phyloP scores from a whole-genome alignment of 2,888 invertebrate species.

The Brachyptera putata region DNA sequence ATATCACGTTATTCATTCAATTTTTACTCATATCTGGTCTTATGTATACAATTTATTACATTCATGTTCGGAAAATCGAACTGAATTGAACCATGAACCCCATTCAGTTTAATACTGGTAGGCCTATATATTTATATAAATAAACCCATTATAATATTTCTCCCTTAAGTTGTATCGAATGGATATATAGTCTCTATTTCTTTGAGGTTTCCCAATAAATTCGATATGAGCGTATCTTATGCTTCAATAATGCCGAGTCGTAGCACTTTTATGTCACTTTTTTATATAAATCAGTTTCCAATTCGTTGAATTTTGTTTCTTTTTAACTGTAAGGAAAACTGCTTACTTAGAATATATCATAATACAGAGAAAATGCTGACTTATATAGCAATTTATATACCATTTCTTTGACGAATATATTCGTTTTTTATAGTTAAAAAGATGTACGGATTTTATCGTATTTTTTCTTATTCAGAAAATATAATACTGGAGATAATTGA shows the following conservation, averaged over 20 bases:
- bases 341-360: constrained; percentile 1
- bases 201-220: not conserved
- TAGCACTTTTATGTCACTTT: not conserved
- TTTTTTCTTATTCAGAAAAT: too few species aligned
- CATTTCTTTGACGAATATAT: too few species aligned
- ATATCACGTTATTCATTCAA: too few species aligned
- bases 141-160: not conserved
- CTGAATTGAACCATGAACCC: not conserved
- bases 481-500: too few species aligned
- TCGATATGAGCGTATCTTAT: not conserved
- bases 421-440: too few species aligned
- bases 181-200: not conserved
- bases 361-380: constrained; percentile 11
- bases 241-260: not conserved
- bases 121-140: not conserved
- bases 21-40: too few species aligned
- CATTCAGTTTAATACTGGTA: not conserved
- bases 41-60: too few species aligned
- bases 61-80: too few species aligned
- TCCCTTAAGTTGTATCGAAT: not conserved
- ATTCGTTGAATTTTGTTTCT: constrained; percentile 1
- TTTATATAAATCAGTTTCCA: constrained; percentile 8
- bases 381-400: too few species aligned
- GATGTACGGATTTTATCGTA: too few species aligned
- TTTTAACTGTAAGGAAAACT: constrained; percentile 2